These are phyloP conservation scores for Penaeus vannamei DNA, from an alignment of 1,140 invertebrate genomes.

Conservation along the genomic window DNA sequence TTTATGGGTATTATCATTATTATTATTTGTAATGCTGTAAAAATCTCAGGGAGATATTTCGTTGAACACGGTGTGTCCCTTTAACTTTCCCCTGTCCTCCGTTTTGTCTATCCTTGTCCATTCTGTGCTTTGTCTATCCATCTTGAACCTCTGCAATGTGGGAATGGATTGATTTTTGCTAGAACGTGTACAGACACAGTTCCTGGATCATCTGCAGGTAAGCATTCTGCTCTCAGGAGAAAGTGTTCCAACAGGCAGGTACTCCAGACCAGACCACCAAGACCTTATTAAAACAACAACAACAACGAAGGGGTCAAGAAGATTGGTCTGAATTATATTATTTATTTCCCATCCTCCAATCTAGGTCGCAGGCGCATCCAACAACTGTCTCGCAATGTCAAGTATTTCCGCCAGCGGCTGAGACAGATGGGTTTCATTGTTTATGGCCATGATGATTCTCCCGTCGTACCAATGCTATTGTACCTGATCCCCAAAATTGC, in stretches of 20 bases:
- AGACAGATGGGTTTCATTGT: constrained; percentile 94
- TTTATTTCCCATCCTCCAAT: constrained; percentile 42
- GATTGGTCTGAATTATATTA: constrained; percentile 31
- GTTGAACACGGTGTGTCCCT: too few species aligned
- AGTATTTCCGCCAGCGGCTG: constrained; percentile 89
- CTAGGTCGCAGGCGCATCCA: constrained; percentile 81
- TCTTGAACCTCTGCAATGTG: too few species aligned
- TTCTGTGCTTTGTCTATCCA: too few species aligned
- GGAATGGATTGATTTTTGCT: too few species aligned
- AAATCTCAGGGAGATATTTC: too few species aligned
- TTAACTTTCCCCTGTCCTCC: too few species aligned
- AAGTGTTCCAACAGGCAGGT: neutral
- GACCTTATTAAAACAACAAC: neutral
- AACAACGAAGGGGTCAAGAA: neutral
- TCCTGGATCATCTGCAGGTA: too few species aligned
- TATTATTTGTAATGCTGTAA: too few species aligned
- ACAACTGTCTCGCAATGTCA: constrained; percentile 86
- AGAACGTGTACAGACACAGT: too few species aligned
- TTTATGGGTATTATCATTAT: too few species aligned
- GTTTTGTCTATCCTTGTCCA: too few species aligned
- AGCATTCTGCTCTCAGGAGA: too few species aligned
- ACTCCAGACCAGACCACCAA: neutral
- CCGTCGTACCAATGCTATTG: constrained; percentile 95
- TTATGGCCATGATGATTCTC: constrained; percentile 97
- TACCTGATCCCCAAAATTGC: constrained; percentile 95